These are phyloP conservation scores for Zenarchopterus dispar DNA, from an alignment of 2,797 vertebrate genomes.

Conservation along the genomic window DNA sequence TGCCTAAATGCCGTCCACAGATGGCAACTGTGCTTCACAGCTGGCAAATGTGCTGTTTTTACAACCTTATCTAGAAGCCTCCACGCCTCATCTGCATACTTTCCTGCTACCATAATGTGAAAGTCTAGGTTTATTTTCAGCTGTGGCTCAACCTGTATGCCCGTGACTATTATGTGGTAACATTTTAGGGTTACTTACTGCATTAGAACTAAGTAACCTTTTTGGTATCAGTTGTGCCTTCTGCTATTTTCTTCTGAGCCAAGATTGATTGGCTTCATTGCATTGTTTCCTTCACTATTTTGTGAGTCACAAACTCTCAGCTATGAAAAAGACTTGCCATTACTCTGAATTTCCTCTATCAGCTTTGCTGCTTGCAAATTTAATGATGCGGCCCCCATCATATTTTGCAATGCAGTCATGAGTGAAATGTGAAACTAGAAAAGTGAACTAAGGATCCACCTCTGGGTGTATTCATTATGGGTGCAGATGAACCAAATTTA, in stretches of 20 bases:
- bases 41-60: slow-evolving; percentile 55
- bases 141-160: slow-evolving; percentile 1
- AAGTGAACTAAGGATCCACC: slow-evolving; percentile 55
- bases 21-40: slow-evolving; percentile 52
- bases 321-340: slow-evolving; percentile 48
- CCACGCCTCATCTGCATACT: slow-evolving; percentile 23
- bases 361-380: slow-evolving; percentile 58
- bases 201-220: slow-evolving; percentile 7
- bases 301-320: slow-evolving; percentile 41
- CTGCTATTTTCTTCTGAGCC: slow-evolving; percentile 33
- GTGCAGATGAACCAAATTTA: slow-evolving; percentile 53
- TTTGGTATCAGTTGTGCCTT: slow-evolving; percentile 4
- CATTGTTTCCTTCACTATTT: slow-evolving; percentile 40
- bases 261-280: slow-evolving; percentile 39
- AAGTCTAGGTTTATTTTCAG: slow-evolving; percentile 7
- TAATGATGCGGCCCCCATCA: slow-evolving; percentile 66
- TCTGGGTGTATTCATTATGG: slow-evolving; percentile 61
- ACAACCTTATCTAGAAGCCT: slow-evolving; percentile 23
- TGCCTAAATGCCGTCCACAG: slow-evolving; percentile 59
- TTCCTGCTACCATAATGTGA: slow-evolving; percentile 23
- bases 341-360: slow-evolving; percentile 57
- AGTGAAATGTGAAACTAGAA: slow-evolving; percentile 70
- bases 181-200: slow-evolving; percentile 8
- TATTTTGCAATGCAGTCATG: slow-evolving; percentile 70
- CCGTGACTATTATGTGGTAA: slow-evolving; percentile 13